Base-by-base conservation (phyloP, 2,113 vertebrate genomes). In the Rostratula benghalensis region DNA sequence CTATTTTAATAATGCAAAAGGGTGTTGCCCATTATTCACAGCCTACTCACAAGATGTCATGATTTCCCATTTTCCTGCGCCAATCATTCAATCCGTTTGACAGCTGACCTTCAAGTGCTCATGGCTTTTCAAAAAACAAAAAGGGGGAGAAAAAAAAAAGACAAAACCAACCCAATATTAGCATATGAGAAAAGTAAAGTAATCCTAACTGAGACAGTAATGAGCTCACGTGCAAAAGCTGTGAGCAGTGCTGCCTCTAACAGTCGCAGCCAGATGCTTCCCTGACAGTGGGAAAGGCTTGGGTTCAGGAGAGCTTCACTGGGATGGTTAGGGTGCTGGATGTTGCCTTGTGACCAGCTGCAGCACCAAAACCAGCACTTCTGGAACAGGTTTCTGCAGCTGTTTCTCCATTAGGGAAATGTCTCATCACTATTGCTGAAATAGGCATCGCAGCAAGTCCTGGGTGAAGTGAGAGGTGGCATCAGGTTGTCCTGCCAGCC, bases 1-100 rank as follows among this genome's bases (percentile, higher is more conserved):
- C 93, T 87, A 3, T 56, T 95, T 90, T 90, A 68, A 79, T 82
- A 57, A 71, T 64, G 65, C 69, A 25, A 56, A 91, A 91, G 35
- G 39, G n/a, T 71, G 70, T 85, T 91, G 57, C 35, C 87, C 77
- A 51, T 91, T 93, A 79, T 87, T 90, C 78, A 69, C 74, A 91
- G 78, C 74, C 87, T 56, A 79, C 82, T 17, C 57, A 57, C 48
- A 85, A 85, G 57, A 76, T 91, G 78, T 56, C 51, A 39, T 3
- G 28, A 30, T 73, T 91, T 90, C 56, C 70, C 56, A 2, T 89
- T 87, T 93, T 67, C 60, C 68, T 82, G n/a, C 2, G 0, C 64
- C 54, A 23, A 43, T 94, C 10, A 3, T 51, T 89, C 60, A 70
- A 59, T 67, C 31, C 16, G 7, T 64, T 87, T 90, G 75, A 63